Evolutionary conservation across 92 coral and sea anemone species (phyloP).

Genomic region (Bergia sp.): DNA sequence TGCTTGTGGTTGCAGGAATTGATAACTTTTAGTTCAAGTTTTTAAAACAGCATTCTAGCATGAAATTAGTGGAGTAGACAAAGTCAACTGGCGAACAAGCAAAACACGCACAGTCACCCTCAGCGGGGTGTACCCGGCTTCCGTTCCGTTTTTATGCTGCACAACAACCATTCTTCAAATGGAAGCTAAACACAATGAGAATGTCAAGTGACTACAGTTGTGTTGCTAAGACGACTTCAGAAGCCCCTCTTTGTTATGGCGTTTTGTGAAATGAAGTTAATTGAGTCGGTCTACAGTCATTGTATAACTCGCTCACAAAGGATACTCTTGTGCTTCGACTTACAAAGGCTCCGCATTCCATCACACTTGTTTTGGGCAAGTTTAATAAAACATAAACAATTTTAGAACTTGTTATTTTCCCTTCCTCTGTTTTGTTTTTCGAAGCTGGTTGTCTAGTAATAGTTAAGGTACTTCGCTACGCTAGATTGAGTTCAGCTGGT

Average conservation of each 20-base stretch:
- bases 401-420: neutral
- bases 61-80: slow-evolving; percentile 35
- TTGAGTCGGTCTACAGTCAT: slow-evolving; percentile 33
- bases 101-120: slow-evolving; percentile 13
- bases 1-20: slow-evolving; percentile 2
- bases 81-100: slow-evolving; percentile 14
- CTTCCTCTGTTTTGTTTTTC: neutral
- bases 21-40: slow-evolving; percentile 23
- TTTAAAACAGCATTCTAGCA: slow-evolving; percentile 44
- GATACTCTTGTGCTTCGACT: neutral
- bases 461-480: slow-evolving; percentile 46
- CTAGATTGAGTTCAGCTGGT: slow-evolving; percentile 37
- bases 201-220: slow-evolving; percentile 32
- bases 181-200: slow-evolving; percentile 16
- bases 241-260: slow-evolving; percentile 31
- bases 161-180: slow-evolving; percentile 13
- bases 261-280: slow-evolving; percentile 40
- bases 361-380: slow-evolving; percentile 22
- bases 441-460: neutral
- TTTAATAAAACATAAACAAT: neutral
- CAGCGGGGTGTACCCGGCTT: slow-evolving; percentile 29
- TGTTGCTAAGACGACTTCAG: slow-evolving; percentile 46
- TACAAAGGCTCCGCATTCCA: slow-evolving; percentile 42
- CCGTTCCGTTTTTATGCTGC: slow-evolving; percentile 33
- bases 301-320: slow-evolving; percentile 31